These are phyloP conservation scores for Heterodera schachtii DNA, from an alignment of 1,140 invertebrate species.

Conservation along the genomic window DNA sequence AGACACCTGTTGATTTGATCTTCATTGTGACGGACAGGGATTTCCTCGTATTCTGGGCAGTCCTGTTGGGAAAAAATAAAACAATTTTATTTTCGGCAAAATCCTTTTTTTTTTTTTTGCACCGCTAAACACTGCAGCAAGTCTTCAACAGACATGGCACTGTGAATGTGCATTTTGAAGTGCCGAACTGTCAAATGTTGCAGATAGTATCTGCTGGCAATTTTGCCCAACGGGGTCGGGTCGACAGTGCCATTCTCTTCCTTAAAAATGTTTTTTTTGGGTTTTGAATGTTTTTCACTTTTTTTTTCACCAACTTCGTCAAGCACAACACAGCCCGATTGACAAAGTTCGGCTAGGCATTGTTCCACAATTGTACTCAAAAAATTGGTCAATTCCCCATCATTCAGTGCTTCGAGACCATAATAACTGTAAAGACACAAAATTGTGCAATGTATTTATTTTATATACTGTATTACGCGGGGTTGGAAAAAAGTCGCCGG, in stretches of 20 bases:
- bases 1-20: conserved; percentile 82
- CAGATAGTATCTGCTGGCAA: conserved; percentile 96
- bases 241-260: conserved; percentile 37
- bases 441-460: too few species aligned
- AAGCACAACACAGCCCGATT: conserved; percentile 77
- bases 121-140: conserved; percentile 78
- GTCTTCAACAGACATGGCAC: conserved; percentile 73
- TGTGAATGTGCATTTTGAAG: conserved; percentile 76
- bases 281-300: neutral
- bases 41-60: conserved; percentile 84
- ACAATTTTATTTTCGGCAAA: neutral
- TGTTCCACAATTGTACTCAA: conserved; percentile 76
- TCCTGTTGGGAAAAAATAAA: conserved; percentile 68
- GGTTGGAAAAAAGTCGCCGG: conserved; percentile 87
- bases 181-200: conserved; percentile 85
- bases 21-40: conserved; percentile 97
- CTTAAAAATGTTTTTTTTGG: conserved; percentile 21
- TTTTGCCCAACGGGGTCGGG: conserved; percentile 81
- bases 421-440: conserved; percentile 73
- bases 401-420: conserved; percentile 78
- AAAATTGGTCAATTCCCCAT: conserved; percentile 74
- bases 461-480: conserved; percentile 67
- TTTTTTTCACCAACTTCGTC: conserved; percentile 66
- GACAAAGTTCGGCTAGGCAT: conserved; percentile 75
- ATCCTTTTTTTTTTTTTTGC: conserved; percentile 23